These are phyloP conservation scores for Syngnathus acus DNA, from an alignment of 2,797 vertebrate species.

Conservation along the genomic window DNA sequence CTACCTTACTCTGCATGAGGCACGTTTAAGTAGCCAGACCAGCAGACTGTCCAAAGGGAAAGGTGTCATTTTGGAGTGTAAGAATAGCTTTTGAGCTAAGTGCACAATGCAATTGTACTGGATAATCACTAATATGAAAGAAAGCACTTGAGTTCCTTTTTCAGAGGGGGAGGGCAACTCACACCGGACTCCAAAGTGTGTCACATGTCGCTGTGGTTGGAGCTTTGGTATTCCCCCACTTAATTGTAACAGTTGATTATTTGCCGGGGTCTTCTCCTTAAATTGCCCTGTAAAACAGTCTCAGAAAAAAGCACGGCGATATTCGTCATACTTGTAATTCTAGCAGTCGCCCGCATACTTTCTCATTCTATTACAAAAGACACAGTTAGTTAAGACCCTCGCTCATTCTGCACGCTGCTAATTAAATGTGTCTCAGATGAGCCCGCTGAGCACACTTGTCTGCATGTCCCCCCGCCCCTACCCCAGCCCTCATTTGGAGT, in stretches of 20 bases:
- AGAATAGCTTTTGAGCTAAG: no score
- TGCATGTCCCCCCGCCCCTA: conserved; percentile 32
- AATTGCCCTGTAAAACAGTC: conserved; percentile 56
- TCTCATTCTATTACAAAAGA: conserved; percentile 66
- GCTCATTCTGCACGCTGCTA: conserved; percentile 68
- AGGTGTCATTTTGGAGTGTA: no score
- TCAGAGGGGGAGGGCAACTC: no score
- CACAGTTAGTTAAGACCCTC: conserved; percentile 67
- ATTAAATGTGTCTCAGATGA: conserved; percentile 74
- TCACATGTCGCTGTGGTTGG: neutral
- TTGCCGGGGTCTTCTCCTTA: conserved; percentile 48
- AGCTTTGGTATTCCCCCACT: neutral
- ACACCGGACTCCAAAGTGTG: no score
- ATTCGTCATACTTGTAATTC: conserved; percentile 43
- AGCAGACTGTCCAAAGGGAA: no score
- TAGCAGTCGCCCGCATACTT: conserved; percentile 55
- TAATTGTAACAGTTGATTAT: neutral
- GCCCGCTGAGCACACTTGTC: conserved; percentile 65
- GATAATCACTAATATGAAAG: no score
- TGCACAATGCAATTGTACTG: no score
- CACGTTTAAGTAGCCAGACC: no score
- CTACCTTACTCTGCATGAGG: no score
- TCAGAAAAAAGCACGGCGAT: conserved; percentile 8
- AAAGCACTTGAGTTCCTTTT: no score
- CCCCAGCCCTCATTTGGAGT: conserved; percentile 44